Percentiles rank a stretch among this genome's conserved stretches.
These are phyloP conservation scores for Agriotes lineatus DNA, from an alignment of 2,888 invertebrate species.

Conservation along the genomic window DNA sequence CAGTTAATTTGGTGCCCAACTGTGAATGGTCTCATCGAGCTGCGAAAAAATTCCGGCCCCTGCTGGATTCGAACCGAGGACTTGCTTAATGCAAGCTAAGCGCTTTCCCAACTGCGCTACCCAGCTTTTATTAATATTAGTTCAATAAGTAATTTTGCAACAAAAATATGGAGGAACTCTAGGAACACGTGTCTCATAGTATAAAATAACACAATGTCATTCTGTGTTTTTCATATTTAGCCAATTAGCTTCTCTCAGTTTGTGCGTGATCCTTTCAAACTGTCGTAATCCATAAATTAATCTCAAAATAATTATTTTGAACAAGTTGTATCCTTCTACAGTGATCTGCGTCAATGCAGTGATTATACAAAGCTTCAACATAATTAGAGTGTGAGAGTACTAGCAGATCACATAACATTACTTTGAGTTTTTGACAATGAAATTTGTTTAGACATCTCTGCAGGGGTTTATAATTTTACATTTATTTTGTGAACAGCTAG, in stretches of 20 bases:
- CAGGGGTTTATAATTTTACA: no score
- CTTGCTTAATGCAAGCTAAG: no score
- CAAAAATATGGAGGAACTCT: neutral
- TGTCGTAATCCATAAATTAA: neutral
- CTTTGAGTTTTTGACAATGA: neutral
- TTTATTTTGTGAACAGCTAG: no score
- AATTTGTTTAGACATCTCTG: no score
- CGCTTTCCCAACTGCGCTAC: no score
- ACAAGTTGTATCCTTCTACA: no score
- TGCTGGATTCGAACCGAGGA: no score
- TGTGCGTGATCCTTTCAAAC: neutral
- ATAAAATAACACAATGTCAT: neutral
- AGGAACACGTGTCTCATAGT: neutral
- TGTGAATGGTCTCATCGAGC: no score
- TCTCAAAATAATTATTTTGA: no score
- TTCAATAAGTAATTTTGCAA: neutral
- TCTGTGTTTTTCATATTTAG: neutral
- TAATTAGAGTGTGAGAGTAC: neutral
- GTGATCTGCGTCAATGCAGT: neutral
- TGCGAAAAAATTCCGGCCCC: no score
- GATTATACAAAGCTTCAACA: neutral
- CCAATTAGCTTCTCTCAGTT: no score
- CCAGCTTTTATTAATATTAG: neutral
- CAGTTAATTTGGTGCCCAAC: no score
- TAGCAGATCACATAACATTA: neutral